Base-by-base conservation (phyloP, 2,113 vertebrate species). In the Onychorhynchus coronatus region DNA sequence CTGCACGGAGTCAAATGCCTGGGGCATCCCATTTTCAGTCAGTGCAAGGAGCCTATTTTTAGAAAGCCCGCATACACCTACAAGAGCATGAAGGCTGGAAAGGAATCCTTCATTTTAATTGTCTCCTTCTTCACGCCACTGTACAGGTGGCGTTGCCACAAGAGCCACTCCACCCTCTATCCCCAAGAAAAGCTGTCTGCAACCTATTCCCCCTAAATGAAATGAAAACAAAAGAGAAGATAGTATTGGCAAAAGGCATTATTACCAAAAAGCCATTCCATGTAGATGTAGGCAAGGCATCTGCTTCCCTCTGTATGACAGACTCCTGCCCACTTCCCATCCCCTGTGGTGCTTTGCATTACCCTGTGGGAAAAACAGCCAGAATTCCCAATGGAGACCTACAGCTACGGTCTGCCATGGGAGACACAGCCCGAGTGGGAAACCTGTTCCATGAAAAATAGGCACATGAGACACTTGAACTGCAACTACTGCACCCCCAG, bases 381-480 rank as follows among this genome's bases (percentile, higher is more conserved):
- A 25, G 73, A 92, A 95, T 92, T 92, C 47, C 89, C 94, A 87
- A 68, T 17, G 4, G 91, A 65, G 80, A 92, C 93, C 94, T 95
- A 61, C 86, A 95, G 95, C 83, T 80, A 62, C 4, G 6, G 66
- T 46, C 85, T 95, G 61, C 80, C 86, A 93, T 56, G 84, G 84
- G 86, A 96, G 89, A 92, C 24, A 79, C 8, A 4, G 63, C n/a
- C 59, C 89, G 67, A 91, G 93, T 93, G 96, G 95, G 95, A 94
- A 97, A 94, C 62, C 70, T 85, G 93, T 22, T 93, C 84, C 86
- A 85, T 89, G 89, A 79, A 96, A 94, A 97, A 81, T 1, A 95
- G 89, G 44, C 35, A 81, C 83, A 93, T 85, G 90, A 97, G 91
- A 58, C 93, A 91, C 73, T 89, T 75, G 93, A 95, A 87, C 47